A percentile compares a stretch with the other conserved stretches of the same genome.
These are phyloP conservation scores for zebrafish (Danio rerio) DNA, from an alignment of 2,113 vertebrate genomes.

Conservation along the genomic window DNA sequence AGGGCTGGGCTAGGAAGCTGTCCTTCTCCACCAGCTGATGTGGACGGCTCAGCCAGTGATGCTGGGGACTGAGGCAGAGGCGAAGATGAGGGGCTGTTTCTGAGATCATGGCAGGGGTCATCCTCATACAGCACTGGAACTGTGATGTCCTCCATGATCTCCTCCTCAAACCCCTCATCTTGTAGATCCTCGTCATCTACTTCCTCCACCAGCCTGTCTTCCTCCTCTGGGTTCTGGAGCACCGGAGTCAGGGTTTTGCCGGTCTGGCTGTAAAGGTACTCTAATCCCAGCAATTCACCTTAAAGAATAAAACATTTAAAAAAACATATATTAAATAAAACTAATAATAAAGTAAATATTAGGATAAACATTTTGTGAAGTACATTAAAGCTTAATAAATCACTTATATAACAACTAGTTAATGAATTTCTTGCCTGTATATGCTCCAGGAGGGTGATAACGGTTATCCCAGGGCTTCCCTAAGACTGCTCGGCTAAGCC, in stretches of 20 bases:
- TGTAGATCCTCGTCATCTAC: background rate
- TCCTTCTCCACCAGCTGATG: too few relatives aligned
- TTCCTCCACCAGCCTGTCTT: background rate
- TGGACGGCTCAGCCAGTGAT: background rate
- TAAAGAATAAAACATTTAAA: too few relatives aligned
- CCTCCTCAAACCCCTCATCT: constrained; percentile 15
- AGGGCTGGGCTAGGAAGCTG: background rate
- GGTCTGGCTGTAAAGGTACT: too few relatives aligned
- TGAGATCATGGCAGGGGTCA: constrained; percentile 6
- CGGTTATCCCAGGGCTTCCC: constrained; percentile 18
- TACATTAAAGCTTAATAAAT: too few relatives aligned
- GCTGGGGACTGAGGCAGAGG: constrained; percentile 6
- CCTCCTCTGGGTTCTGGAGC: too few relatives aligned
- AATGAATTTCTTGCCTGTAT: constrained; percentile 19
- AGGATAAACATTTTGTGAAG: too few relatives aligned
- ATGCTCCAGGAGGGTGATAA: constrained; percentile 17
- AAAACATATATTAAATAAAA: too few relatives aligned
- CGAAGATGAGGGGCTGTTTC: background rate
- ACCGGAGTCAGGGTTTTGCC: too few relatives aligned
- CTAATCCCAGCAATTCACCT: too few relatives aligned
- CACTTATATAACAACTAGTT: background rate
- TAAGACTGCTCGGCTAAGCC: constrained; percentile 25
- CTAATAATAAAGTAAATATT: too few relatives aligned
- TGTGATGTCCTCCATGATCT: constrained; percentile 30
- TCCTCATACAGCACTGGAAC: constrained; percentile 25